Conservation (phyloP, 2,797 vertebrate genomes). For the Florisuga fusca region DNA sequence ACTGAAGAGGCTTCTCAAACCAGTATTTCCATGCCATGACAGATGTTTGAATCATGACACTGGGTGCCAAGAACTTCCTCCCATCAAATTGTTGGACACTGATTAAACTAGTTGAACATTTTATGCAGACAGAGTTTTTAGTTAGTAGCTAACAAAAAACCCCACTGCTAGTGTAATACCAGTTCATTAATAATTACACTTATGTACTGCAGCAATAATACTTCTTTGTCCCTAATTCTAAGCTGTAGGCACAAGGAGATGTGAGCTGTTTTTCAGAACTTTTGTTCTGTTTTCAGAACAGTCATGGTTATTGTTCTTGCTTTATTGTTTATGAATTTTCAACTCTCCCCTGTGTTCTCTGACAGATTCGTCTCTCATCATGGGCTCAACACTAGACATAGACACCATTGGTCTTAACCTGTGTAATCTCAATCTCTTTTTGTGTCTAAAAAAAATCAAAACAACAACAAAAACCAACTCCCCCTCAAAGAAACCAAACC, state of each 20-base stretch:
- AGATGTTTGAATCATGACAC: not conserved
- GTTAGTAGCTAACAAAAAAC: not conserved
- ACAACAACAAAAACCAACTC: too few species aligned
- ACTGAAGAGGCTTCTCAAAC: not conserved
- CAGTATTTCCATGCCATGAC: not conserved
- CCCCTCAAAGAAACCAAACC: too few species aligned
- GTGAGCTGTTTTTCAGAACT: not conserved
- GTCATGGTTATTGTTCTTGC: not conserved
- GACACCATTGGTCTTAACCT: accelerated
- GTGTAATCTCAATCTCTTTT: not conserved
- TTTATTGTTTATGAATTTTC: not conserved
- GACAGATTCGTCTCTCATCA: not conserved
- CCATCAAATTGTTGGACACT: not conserved
- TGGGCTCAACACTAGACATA: not conserved
- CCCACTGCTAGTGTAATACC: not conserved
- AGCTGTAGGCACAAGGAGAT: not conserved
- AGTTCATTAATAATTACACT: not conserved
- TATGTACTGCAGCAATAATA: not conserved
- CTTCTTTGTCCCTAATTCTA: not conserved
- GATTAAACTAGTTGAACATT: not conserved
- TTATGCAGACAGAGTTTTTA: not conserved
- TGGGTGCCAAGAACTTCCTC: not conserved
- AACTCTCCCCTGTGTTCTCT: not conserved
- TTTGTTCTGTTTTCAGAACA: too few species aligned
- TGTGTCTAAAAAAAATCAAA: too few species aligned